Percentiles rank a stretch among this genome's conserved stretches.
phyloP scores from a whole-genome alignment of 2,113 vertebrate genomes.

The Vulpes vulpes region DNA sequence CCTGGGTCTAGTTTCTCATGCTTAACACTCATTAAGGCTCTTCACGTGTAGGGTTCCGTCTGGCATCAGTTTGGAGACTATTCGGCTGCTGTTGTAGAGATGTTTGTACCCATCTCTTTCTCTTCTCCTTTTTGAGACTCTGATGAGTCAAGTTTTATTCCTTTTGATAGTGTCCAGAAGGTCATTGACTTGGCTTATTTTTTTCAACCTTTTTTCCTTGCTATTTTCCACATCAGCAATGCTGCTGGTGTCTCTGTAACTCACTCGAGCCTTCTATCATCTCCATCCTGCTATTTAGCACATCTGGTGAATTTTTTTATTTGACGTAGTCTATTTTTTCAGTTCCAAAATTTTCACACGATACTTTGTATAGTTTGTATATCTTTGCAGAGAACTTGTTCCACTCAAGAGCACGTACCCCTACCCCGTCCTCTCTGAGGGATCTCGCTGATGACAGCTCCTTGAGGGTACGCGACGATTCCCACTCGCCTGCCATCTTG shows the following conservation, averaged over 20 bases:
- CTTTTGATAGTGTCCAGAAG: neutral
- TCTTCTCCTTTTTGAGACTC: neutral
- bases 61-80: neutral
- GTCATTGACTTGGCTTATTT: neutral
- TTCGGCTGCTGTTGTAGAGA: neutral
- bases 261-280: neutral
- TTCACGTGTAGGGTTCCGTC: neutral
- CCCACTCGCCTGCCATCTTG: neutral
- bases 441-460: neutral
- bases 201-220: neutral
- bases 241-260: neutral
- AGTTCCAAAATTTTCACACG: neutral
- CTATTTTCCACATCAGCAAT: neutral
- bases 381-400: conserved; percentile 1
- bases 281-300: neutral
- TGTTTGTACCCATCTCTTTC: neutral
- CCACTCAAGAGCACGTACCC: neutral
- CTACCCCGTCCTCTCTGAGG: neutral
- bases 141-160: neutral
- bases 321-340: neutral
- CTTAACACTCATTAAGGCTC: neutral
- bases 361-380: neutral
- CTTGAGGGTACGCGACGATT: no score
- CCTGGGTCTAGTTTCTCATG: neutral
- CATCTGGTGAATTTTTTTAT: neutral